Percentiles rank a stretch among this genome's conserved stretches.
Evolutionary conservation across 2,113 vertebrate species (phyloP).

Genomic region (Azemiops feae): DNA sequence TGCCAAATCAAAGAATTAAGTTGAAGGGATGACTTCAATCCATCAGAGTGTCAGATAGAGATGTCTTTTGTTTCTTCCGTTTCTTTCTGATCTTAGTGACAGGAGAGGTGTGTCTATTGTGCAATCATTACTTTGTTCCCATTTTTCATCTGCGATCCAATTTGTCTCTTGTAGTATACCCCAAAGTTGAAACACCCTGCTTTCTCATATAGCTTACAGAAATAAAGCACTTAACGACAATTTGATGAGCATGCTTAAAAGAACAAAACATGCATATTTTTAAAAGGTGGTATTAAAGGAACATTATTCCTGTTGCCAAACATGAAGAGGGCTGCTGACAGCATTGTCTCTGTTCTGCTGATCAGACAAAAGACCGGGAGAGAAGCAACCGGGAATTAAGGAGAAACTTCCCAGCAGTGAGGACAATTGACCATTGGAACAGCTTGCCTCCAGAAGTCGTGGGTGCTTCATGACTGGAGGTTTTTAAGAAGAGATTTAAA

Average conservation of each 20-base stretch:
- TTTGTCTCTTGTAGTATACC: neutral
- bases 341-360: neutral
- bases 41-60: neutral
- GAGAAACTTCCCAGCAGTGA: neutral
- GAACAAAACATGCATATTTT: neutral
- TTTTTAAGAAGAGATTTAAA: neutral
- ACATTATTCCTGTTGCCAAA: neutral
- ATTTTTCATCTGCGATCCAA: slow-evolving; percentile 5
- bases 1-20: neutral
- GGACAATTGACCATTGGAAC: neutral
- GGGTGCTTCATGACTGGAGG: neutral
- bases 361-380: neutral
- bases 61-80: neutral
- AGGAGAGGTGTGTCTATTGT: neutral
- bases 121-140: neutral
- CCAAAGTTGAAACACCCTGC: neutral
- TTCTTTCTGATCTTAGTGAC: neutral
- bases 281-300: neutral
- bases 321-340: neutral
- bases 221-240: neutral
- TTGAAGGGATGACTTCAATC: neutral
- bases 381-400: neutral
- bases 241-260: neutral
- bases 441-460: neutral
- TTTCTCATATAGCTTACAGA: slow-evolving; percentile 1